Percentiles rank a stretch among this genome's conserved stretches.
Conservation (phyloP, 2,888 invertebrate species). For the Pegoplata infirma region DNA sequence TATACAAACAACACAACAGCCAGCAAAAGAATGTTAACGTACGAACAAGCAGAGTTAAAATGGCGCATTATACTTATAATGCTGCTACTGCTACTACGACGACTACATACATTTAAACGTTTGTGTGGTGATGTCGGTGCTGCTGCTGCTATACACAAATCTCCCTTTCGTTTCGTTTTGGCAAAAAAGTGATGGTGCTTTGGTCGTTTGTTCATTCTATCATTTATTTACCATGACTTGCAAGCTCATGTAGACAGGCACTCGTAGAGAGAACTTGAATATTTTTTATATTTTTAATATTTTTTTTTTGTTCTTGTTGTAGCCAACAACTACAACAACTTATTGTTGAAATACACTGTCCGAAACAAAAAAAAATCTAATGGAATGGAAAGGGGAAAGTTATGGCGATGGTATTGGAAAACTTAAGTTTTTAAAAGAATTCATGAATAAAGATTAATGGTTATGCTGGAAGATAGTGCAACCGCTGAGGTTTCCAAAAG, state of each 20-base stretch:
- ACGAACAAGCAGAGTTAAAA: constrained; percentile 55
- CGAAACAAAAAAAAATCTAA: neutral
- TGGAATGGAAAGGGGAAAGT: no score
- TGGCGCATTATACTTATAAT: constrained; percentile 57
- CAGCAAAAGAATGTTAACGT: constrained; percentile 58
- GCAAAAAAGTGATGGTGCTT: constrained; percentile 35
- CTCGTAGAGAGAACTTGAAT: constrained; percentile 58
- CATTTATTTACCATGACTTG: constrained; percentile 54
- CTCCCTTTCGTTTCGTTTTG: constrained; percentile 58
- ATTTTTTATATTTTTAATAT: constrained; percentile 9
- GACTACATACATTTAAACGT: neutral
- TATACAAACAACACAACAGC: constrained; percentile 47
- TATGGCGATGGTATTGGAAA: neutral
- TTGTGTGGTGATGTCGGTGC: neutral
- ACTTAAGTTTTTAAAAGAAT: neutral
- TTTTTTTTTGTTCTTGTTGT: constrained; percentile 14
- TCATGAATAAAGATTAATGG: no score
- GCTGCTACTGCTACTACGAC: constrained; percentile 27
- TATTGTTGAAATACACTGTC: constrained; percentile 26
- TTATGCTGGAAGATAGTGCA: no score
- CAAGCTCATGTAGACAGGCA: constrained; percentile 53
- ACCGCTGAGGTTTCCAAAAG: no score
- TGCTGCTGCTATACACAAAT: constrained; percentile 15
- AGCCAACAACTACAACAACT: constrained; percentile 21
- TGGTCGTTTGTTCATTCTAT: constrained; percentile 37